Percentiles rank a stretch among this genome's conserved stretches.
Evolutionary conservation across 1,140 invertebrate species (phyloP).

Genomic region (Zophobas morio): DNA sequence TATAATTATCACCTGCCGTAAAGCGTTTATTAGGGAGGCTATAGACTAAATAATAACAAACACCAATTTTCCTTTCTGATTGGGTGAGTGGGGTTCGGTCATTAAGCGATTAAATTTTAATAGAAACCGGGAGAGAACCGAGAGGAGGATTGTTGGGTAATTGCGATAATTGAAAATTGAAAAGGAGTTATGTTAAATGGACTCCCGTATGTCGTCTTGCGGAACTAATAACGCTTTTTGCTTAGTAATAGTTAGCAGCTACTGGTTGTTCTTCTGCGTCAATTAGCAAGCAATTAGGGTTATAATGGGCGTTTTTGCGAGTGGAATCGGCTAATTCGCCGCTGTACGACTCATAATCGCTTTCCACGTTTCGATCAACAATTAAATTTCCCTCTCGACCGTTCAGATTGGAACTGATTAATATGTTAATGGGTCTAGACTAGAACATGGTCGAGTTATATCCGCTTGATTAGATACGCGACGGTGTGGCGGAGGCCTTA

Average conservation of each 20-base stretch:
- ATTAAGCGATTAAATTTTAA: too few relatives aligned
- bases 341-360: too few relatives aligned
- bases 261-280: not conserved
- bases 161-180: not conserved
- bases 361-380: not conserved
- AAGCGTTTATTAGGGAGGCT: not conserved
- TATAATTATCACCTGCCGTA: constrained; percentile 8
- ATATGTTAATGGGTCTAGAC: constrained; percentile 12
- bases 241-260: not conserved
- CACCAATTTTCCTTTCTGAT: not conserved
- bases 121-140: not conserved
- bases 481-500: not conserved
- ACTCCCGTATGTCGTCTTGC: not conserved
- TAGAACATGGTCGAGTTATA: constrained; percentile 12
- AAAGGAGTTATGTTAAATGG: not conserved
- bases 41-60: not conserved
- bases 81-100: not conserved
- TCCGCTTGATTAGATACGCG: constrained; percentile 6
- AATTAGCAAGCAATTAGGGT: not conserved
- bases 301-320: too few relatives aligned
- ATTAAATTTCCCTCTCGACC: not conserved
- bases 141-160: not conserved
- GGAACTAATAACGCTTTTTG: constrained; percentile 16
- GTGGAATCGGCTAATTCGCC: too few relatives aligned
- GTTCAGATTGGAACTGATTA: not conserved